phyloP scores from a whole-genome alignment of 2,888 invertebrate species.

The Danaus chrysippus region DNA sequence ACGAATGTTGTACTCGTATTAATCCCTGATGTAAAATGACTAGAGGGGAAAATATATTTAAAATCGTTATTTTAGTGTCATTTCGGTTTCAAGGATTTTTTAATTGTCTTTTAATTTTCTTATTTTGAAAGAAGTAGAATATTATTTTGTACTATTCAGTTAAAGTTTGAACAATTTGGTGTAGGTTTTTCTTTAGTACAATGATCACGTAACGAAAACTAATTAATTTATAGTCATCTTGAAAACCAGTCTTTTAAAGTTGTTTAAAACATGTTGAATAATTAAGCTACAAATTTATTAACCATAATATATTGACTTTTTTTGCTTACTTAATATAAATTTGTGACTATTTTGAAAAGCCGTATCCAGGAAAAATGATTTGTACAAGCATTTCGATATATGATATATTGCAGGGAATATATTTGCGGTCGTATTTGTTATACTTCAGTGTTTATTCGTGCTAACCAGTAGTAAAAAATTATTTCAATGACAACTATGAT shows the following conservation, averaged over 20 bases:
- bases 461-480: slow-evolving; percentile 47
- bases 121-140: too few relatives aligned
- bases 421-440: slow-evolving; percentile 50
- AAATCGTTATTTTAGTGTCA: slow-evolving; percentile 24
- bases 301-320: too few relatives aligned
- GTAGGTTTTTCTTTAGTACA: too few relatives aligned
- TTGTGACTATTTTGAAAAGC: slow-evolving; percentile 8
- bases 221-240: too few relatives aligned
- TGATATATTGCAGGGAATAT: slow-evolving; percentile 45
- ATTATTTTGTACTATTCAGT: too few relatives aligned
- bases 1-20: slow-evolving; percentile 41
- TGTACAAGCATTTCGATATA: slow-evolving; percentile 44
- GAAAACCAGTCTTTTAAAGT: too few relatives aligned
- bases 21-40: slow-evolving; percentile 4
- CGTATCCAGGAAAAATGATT: slow-evolving; percentile 30
- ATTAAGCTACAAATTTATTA: too few relatives aligned
- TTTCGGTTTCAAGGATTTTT: too few relatives aligned
- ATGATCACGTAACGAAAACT: too few relatives aligned
- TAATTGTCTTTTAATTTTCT: too few relatives aligned
- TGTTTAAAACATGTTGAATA: too few relatives aligned
- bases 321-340: neutral
- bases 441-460: slow-evolving; percentile 54
- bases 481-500: slow-evolving; percentile 22
- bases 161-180: too few relatives aligned
- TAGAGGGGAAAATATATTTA: slow-evolving; percentile 19